These are phyloP conservation scores for Sisyra terminalis DNA, from an alignment of 2,888 invertebrate genomes.

Conservation along the genomic window DNA sequence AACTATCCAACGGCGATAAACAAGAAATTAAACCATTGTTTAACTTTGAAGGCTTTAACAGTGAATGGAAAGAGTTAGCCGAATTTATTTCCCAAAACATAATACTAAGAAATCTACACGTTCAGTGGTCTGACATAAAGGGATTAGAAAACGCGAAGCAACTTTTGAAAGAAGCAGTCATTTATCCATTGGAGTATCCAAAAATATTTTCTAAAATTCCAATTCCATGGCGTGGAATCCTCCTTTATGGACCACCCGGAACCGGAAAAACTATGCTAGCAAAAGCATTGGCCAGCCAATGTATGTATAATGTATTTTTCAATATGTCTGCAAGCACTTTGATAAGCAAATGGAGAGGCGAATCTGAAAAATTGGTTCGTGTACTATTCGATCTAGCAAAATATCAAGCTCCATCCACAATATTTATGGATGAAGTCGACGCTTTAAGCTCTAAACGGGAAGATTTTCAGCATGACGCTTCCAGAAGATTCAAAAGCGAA, in stretches of 20 bases:
- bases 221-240: constrained; percentile 65
- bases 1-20: neutral
- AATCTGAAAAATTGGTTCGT: constrained; percentile 84
- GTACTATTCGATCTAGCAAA: constrained; percentile 78
- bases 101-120: constrained; percentile 40
- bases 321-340: constrained; percentile 79
- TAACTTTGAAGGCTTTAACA: constrained; percentile 22
- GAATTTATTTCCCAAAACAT: constrained; percentile 47
- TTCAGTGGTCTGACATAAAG: constrained; percentile 68
- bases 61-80: constrained; percentile 47
- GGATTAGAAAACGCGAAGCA: constrained; percentile 59
- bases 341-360: constrained; percentile 92
- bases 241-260: constrained; percentile 61
- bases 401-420: constrained; percentile 71
- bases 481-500: constrained; percentile 76
- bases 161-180: constrained; percentile 69
- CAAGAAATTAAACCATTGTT: constrained; percentile 13
- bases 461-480: constrained; percentile 68
- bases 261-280: constrained; percentile 84
- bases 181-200: constrained; percentile 63
- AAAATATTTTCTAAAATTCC: constrained; percentile 47
- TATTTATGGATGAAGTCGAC: constrained; percentile 89
- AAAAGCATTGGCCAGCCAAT: constrained; percentile 72
- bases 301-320: constrained; percentile 62
- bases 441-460: constrained; percentile 55